Evolutionary conservation across 2,113 vertebrate genomes (phyloP).

Genomic region (Actenoides hombroni): DNA sequence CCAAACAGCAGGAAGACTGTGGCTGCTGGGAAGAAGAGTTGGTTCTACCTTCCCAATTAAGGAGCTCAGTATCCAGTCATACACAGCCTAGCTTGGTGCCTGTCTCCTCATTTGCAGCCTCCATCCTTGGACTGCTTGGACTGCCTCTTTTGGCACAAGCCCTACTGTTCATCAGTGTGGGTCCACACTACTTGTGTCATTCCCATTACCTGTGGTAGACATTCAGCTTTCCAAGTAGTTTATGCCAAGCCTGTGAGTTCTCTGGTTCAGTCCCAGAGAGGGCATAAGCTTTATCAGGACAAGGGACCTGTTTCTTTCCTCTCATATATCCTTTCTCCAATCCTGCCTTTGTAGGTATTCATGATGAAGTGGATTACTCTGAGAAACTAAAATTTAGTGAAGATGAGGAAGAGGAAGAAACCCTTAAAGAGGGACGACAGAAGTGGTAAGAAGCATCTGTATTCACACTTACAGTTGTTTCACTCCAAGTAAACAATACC

Average conservation of each 20-base stretch:
- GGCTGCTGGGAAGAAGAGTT: neutral
- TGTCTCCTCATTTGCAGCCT: neutral
- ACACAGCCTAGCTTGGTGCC: neutral
- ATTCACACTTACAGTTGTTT: neutral
- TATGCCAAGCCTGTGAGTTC: fast-evolving
- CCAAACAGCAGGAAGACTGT: neutral
- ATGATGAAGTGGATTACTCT: conserved; percentile 97
- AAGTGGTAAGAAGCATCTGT: conserved; percentile 81
- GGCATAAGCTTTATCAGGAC: neutral
- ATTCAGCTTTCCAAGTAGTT: neutral
- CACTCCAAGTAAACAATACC: neutral
- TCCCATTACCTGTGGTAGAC: neutral
- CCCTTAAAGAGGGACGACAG: conserved; percentile 82
- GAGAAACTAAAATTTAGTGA: conserved; percentile 98
- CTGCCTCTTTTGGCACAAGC: neutral
- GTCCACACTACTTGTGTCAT: fast-evolving
- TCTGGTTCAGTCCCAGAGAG: neutral
- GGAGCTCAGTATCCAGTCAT: neutral
- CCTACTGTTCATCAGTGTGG: neutral
- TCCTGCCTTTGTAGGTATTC: conserved; percentile 79
- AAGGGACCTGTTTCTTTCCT: neutral
- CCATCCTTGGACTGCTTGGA: neutral
- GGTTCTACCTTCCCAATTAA: neutral
- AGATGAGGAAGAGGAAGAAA: conserved; percentile 95
- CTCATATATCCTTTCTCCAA: neutral